Evolutionary conservation across 2,113 vertebrate genomes (phyloP), one percentile per base, ranked within the genome.

Genomic region (Platichthys flesus): DNA sequence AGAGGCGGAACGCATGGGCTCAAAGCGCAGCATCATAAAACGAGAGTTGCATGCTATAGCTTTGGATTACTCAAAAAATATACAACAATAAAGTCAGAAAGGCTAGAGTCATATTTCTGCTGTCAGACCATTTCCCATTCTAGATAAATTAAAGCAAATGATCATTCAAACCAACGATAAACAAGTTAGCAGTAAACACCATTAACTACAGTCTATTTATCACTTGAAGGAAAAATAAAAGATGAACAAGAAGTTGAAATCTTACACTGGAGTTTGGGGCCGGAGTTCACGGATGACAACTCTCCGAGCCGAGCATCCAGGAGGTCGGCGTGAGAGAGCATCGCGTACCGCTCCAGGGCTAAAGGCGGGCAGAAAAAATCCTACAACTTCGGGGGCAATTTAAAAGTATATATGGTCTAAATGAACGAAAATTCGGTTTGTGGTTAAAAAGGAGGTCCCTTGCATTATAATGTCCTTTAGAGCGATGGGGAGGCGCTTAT

Each of bases 241-340:
- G 52, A 82, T 74, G 82, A 88, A 91, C 57, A 89, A 93, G 87
- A 94, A 94, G 92, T 93, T 90, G 80, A 72, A 90, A 84, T 93
- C 93, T 95, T 95, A 94, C 94, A 95, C 91, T 94, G 93, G 86
- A 95, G 94, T 93, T 94, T 94, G 90, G 93, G 91, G 91, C 92
- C 93, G 91, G 94, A 93, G 92, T 94, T 95, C 87, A 93, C 88
- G 87, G 93, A 91, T 45, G 93, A 94, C 89, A 95, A 98, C 98
- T 98, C 96, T 98, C 98, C 97, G 94, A 99, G 96, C 94, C 97
- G 96, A 95, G 97, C 96, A 95, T 99, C 97, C 96, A 98, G 96
- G 96, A 99, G 96, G 95, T 99, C 97, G 95, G 97, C 96, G 87
- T 99, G 97, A 95, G 98, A 99, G 85, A 98, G 96, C 98, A 99